Conservation (phyloP, 2,888 invertebrate genomes). For the Ennomos fuscantarius region DNA sequence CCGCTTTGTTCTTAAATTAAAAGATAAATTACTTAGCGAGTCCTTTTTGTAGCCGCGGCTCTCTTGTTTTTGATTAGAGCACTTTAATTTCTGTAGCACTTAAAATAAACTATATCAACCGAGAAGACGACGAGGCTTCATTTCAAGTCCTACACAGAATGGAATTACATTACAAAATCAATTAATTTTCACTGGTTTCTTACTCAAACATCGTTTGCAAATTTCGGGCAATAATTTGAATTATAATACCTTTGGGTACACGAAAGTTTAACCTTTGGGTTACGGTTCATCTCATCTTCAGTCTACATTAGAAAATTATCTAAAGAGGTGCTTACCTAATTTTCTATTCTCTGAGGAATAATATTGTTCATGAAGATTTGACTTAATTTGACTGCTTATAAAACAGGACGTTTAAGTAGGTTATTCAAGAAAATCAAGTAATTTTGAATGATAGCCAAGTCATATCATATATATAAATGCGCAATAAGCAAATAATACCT, state of each 20-base stretch:
- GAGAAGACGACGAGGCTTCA: slow-evolving; percentile 19
- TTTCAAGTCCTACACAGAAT: slow-evolving; percentile 36
- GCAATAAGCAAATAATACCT: too few species aligned
- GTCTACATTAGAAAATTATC: slow-evolving; percentile 6
- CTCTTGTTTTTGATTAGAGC: slow-evolving; percentile 7
- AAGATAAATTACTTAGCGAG: slow-evolving; percentile 4
- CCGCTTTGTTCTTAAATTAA: slow-evolving; percentile 9
- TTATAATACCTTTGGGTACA: slow-evolving; percentile 33
- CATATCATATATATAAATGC: too few species aligned
- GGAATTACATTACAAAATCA: slow-evolving; percentile 40
- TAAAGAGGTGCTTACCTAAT: slow-evolving; percentile 14
- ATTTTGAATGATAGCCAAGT: too few species aligned
- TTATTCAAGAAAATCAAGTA: slow-evolving; percentile 2
- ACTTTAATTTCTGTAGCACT: slow-evolving; percentile 15
- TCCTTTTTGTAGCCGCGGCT: slow-evolving; percentile 16
- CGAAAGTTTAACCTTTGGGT: slow-evolving; percentile 24
- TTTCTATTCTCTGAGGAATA: slow-evolving; percentile 22
- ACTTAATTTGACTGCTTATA: slow-evolving; percentile 21
- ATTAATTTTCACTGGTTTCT: slow-evolving; percentile 41
- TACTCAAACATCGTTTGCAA: slow-evolving; percentile 34
- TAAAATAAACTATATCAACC: slow-evolving; percentile 26
- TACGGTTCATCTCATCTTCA: slow-evolving; percentile 20
- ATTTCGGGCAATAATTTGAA: slow-evolving; percentile 41
- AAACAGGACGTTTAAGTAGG: slow-evolving; percentile 7
- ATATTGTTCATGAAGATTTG: slow-evolving; percentile 22